Evolutionary conservation across 2,113 vertebrate genomes (phyloP).

Genomic region (Canis aureus): DNA sequence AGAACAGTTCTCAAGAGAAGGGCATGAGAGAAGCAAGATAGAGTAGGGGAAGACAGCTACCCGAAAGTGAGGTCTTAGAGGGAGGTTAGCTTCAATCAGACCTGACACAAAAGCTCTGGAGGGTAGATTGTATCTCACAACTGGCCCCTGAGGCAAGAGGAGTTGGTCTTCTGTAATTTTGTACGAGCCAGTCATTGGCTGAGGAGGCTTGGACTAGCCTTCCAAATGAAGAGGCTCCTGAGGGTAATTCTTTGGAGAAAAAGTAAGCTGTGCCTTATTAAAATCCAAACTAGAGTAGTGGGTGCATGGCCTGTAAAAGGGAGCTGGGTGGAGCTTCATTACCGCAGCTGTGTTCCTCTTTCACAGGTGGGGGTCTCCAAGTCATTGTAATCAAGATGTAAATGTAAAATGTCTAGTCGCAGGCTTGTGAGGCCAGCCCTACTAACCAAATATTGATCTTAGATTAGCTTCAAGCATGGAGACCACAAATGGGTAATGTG

Average conservation of each 20-base stretch:
- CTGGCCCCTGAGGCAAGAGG: not conserved
- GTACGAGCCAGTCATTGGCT: not conserved
- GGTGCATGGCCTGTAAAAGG: not conserved
- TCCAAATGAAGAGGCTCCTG: not conserved
- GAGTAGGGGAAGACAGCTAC: not conserved
- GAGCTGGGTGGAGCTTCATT: not conserved
- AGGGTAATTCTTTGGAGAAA: not conserved
- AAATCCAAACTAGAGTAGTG: not conserved
- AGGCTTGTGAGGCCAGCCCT: not conserved
- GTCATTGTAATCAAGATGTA: not conserved
- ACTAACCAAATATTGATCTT: conserved; percentile 51
- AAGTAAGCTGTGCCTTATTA: not conserved
- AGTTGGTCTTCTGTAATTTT: not conserved
- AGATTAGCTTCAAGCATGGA: not conserved
- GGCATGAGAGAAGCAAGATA: not conserved
- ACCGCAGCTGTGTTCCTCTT: not conserved
- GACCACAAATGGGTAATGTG: not conserved
- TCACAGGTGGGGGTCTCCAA: not conserved
- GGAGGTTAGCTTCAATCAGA: not conserved
- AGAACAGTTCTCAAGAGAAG: not conserved
- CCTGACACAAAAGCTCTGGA: not conserved
- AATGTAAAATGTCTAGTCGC: not conserved
- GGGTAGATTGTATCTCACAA: not conserved
- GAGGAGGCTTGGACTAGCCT: not conserved
- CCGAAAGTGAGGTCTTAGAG: not conserved